Evolutionary conservation across 2,797 vertebrate species (phyloP).

Genomic region (Coranthus polyacanthus): DNA sequence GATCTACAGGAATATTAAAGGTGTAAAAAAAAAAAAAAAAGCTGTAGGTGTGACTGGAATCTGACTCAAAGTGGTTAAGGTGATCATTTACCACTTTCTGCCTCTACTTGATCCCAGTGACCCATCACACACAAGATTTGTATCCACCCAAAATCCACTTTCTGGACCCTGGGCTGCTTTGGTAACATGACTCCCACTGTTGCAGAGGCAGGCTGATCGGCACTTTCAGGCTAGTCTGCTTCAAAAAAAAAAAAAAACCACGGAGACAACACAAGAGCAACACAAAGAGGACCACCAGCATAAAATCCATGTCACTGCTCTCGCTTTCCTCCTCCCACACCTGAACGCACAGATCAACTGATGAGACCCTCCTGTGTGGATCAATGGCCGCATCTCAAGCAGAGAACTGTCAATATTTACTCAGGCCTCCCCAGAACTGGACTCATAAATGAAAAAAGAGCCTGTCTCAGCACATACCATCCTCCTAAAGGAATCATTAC

Average conservation of each 20-base stretch:
- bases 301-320: conserved; percentile 49
- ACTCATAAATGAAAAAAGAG: conserved; percentile 80
- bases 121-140: conserved; percentile 41
- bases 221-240: conserved; percentile 40
- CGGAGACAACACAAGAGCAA: conserved; percentile 6
- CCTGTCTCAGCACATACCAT: conserved; percentile 83
- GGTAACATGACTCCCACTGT: conserved; percentile 76
- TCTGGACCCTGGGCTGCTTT: conserved; percentile 41
- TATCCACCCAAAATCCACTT: conserved; percentile 59
- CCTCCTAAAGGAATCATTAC: conserved; percentile 79
- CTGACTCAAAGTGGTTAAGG: conserved; percentile 53
- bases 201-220: conserved; percentile 40
- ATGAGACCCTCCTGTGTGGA: conserved; percentile 77
- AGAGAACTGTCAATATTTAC: conserved; percentile 83
- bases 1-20: conserved; percentile 54
- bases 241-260: too few relatives aligned
- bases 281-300: conserved; percentile 75
- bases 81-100: conserved; percentile 57
- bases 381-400: conserved; percentile 77
- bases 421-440: conserved; percentile 79
- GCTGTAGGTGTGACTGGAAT: conserved; percentile 52
- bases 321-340: conserved; percentile 79
- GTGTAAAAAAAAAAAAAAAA: conserved; percentile 34
- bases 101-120: conserved; percentile 65
- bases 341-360: conserved; percentile 83